Conservation (phyloP, 2,888 invertebrate species). For the Spialia ferax region DNA sequence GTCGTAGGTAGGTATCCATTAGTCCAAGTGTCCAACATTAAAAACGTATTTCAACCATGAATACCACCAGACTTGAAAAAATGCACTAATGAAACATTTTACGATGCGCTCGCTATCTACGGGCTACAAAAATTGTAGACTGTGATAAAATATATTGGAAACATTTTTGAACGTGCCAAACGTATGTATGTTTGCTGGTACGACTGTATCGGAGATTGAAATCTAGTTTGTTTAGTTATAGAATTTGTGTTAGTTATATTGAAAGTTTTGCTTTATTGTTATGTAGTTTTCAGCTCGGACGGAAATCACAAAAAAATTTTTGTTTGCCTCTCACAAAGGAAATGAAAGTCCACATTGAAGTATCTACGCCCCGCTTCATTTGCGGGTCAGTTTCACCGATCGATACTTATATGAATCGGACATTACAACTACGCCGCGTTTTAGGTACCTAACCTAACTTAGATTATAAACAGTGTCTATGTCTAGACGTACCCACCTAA, state of each 20-base stretch:
- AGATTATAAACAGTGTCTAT: too few species aligned
- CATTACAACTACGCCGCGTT: too few species aligned
- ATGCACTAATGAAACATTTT: slow-evolving; percentile 29
- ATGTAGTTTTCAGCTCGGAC: background rate
- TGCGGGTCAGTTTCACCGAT: too few species aligned
- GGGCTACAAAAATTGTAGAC: slow-evolving; percentile 34
- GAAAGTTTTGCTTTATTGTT: slow-evolving; percentile 11
- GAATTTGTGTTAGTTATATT: slow-evolving; percentile 18
- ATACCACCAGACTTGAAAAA: slow-evolving; percentile 6
- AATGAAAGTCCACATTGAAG: too few species aligned
- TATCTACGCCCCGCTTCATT: background rate
- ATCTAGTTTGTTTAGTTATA: slow-evolving; percentile 34
- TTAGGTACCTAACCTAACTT: too few species aligned
- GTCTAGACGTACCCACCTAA: too few species aligned
- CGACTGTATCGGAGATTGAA: slow-evolving; percentile 36
- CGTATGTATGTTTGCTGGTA: slow-evolving; percentile 30
- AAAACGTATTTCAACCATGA: slow-evolving; percentile 4
- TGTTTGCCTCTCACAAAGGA: too few species aligned
- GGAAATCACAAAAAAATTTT: too few species aligned
- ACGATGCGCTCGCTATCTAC: slow-evolving; percentile 33
- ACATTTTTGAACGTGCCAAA: slow-evolving; percentile 36
- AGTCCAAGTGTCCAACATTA: background rate
- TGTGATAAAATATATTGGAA: slow-evolving; percentile 38
- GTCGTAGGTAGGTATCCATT: too few species aligned
- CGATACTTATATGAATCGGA: too few species aligned